Percentiles rank a stretch among this genome's conserved stretches.
Evolutionary conservation across 2,888 invertebrate genomes (phyloP).

Genomic region (Caenorhabditis sinica): DNA sequence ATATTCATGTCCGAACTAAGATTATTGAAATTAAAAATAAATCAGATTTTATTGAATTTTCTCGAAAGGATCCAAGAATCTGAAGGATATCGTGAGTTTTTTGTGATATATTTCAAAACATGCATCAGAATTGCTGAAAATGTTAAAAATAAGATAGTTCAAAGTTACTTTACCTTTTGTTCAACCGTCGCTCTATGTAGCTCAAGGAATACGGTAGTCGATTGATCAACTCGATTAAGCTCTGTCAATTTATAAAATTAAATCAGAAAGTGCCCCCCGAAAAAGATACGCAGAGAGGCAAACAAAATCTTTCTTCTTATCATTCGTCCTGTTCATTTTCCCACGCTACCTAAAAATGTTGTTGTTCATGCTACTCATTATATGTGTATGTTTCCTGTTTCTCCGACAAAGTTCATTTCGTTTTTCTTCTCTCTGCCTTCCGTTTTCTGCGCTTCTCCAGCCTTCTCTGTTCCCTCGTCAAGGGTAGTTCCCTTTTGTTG

Average conservation of each 20-base stretch:
- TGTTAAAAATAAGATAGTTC: too few relatives aligned
- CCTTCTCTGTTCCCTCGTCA: conserved; percentile 15
- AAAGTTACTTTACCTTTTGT: too few relatives aligned
- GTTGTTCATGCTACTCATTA: not conserved
- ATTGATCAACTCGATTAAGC: conserved; percentile 21
- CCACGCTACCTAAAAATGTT: conserved; percentile 5
- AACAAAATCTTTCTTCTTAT: conserved; percentile 1
- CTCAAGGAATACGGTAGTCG: conserved; percentile 5
- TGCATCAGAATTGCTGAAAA: too few relatives aligned
- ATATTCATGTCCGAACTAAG: too few relatives aligned
- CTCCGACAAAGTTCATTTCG: conserved; percentile 5
- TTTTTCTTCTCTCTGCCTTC: not conserved
- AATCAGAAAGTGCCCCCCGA: not conserved
- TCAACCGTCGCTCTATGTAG: too few relatives aligned
- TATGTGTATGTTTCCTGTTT: conserved; percentile 7
- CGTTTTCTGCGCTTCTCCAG: conserved; percentile 13
- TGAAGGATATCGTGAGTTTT: too few relatives aligned
- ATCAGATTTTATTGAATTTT: too few relatives aligned
- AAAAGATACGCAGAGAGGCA: conserved; percentile 29
- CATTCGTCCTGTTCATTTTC: not conserved
- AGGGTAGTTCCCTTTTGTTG: conserved; percentile 17
- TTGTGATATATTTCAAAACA: too few relatives aligned
- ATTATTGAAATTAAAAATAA: too few relatives aligned
- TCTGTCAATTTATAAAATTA: conserved; percentile 7
- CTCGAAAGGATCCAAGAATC: too few relatives aligned